Evolutionary conservation across 2,113 vertebrate genomes (phyloP).

Genomic region (Phylloscopus trochiloides): DNA sequence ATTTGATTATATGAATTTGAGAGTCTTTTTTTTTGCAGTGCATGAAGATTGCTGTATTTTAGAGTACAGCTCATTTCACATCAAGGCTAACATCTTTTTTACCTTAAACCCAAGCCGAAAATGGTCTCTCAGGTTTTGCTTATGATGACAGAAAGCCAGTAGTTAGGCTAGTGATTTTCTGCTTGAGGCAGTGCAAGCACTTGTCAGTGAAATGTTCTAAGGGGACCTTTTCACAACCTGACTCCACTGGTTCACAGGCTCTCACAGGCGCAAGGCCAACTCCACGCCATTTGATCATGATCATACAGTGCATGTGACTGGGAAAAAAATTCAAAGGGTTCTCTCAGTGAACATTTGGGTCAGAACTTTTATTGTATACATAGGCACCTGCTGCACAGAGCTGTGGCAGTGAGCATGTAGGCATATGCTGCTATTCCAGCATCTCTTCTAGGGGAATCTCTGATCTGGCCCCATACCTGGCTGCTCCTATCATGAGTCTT

Average conservation of each 20-base stretch:
- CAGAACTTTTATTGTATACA: neutral
- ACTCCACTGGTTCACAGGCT: constrained; percentile 2
- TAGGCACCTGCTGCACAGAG: neutral
- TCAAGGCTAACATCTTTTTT: constrained; percentile 25
- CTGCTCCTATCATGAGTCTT: neutral
- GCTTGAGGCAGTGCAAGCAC: constrained; percentile 51
- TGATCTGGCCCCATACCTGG: neutral
- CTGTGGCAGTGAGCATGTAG: neutral
- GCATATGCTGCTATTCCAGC: neutral
- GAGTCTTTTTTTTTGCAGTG: neutral
- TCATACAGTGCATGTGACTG: neutral
- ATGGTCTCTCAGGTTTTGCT: neutral
- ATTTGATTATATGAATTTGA: neutral
- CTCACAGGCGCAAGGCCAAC: neutral
- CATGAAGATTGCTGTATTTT: neutral
- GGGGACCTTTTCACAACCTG: constrained; percentile 7
- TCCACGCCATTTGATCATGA: neutral
- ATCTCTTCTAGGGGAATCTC: neutral
- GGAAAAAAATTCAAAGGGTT: neutral
- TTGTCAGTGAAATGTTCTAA: constrained; percentile 35
- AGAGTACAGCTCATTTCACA: neutral
- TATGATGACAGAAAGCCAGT: constrained; percentile 26
- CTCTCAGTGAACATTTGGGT: neutral
- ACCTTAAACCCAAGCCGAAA: constrained; percentile 33
- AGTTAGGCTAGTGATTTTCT: constrained; percentile 28